Base-by-base conservation (phyloP, 2,797 vertebrate genomes). In the Darevskia nairensis region DNA sequence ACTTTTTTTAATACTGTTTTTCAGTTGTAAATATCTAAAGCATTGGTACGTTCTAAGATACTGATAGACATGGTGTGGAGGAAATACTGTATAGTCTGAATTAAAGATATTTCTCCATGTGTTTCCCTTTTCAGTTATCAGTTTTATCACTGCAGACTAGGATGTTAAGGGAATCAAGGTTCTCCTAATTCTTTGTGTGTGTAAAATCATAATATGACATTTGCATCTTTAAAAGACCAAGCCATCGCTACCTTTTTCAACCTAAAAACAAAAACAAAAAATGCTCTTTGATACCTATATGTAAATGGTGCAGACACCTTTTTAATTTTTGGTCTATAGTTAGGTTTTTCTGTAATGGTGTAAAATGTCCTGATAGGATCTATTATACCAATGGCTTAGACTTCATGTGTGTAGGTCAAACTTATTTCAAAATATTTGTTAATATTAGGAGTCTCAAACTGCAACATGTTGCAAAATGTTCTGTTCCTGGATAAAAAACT, bases 11-110 rank as follows among this genome's bases (percentile, higher is more conserved):
- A 76, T 55, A 85, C 86, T 85, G 86, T 86, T 89, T 90, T 87
- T 88, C 89, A 96, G 91, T 93, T 96, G 94, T 96, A 96, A 95
- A 94, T 96, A 95, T 96, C 94, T 89, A 92, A 93, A 92, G 72
- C 92, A 92, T 93, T 95, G 94, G 88, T 96, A 93, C 85, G 50
- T 94, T 92, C 82, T 94, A 76, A 84, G 59, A 44, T 94, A 69
- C 89, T 89, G 82, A 44, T 89, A 91, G 46, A 76, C 87, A 89
- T 92, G 85, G 89, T 83, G 17, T 72, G n/a, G 71, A 87, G 85
- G 85, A 76, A 89, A 29, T 86, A 68, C n/a, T 93, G 90, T 92
- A 85, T 78, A 88, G 88, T 92, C 89, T 96, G 91, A 85, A 86
- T 88, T 78, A 69, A 89, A 88, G 88, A 82, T 92, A 27, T 88